These are phyloP conservation scores for Perccottus glenii DNA, from an alignment of 2,113 vertebrate genomes.

Conservation along the genomic window DNA sequence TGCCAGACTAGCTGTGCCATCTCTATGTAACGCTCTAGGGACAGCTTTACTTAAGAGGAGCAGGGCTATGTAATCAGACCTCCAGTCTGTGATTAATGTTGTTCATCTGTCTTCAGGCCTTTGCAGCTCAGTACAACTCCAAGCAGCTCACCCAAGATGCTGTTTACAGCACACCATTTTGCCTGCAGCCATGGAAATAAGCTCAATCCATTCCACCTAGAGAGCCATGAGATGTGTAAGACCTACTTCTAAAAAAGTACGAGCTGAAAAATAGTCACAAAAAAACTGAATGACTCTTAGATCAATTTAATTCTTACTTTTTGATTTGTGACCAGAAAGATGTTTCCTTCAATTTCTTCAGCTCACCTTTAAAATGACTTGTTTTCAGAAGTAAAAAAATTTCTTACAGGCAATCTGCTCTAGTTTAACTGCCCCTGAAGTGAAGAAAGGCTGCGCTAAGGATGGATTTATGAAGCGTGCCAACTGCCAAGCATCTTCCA, in stretches of 20 bases:
- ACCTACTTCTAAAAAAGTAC: conserved; percentile 53
- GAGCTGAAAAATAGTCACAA: conserved; percentile 38
- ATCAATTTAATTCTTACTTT: conserved; percentile 42
- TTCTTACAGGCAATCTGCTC: conserved; percentile 39
- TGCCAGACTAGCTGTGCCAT: conserved; percentile 51
- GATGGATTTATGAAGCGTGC: conserved; percentile 67
- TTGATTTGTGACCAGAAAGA: conserved; percentile 62
- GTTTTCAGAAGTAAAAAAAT: conserved; percentile 44
- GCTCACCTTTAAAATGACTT: conserved; percentile 57
- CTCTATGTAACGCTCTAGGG: conserved; percentile 61
- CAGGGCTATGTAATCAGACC: conserved; percentile 73
- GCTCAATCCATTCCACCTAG: conserved; percentile 64
- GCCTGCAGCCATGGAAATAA: conserved; percentile 70
- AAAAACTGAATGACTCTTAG: conserved; percentile 51
- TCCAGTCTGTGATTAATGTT: conserved; percentile 78
- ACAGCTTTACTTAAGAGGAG: conserved; percentile 76
- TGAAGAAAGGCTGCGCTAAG: conserved; percentile 34
- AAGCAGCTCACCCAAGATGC: conserved; percentile 65
- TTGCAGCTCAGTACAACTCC: conserved; percentile 55
- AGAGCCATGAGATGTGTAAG: conserved; percentile 50
- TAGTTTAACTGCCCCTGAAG: conserved; percentile 48
- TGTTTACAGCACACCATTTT: conserved; percentile 63
- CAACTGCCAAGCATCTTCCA: conserved; percentile 56
- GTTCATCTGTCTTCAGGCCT: conserved; percentile 70
- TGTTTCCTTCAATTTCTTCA: conserved; percentile 58